Conservation (phyloP, 2,888 invertebrate genomes). For the Acanthosoma haemorrhoidale region DNA sequence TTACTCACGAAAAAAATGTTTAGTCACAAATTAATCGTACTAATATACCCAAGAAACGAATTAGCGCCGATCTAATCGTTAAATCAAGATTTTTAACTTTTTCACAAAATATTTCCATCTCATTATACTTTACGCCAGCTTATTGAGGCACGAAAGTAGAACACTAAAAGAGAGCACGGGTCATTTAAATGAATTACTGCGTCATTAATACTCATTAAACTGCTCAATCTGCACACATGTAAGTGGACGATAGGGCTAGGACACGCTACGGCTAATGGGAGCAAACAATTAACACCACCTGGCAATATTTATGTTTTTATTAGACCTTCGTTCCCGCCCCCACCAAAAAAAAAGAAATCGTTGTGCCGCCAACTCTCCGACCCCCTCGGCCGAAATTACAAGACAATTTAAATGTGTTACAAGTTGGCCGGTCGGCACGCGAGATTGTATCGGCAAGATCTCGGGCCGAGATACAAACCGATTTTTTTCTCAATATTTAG, state of each 20-base stretch:
- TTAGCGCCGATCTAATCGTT: too few relatives aligned
- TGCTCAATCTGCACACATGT: not conserved
- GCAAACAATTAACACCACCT: not conserved
- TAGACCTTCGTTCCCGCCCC: not conserved
- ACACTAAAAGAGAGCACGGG: not conserved
- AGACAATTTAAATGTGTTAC: constrained; percentile 21
- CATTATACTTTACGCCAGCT: too few relatives aligned
- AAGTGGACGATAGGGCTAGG: not conserved
- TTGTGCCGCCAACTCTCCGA: not conserved
- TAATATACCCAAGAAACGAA: too few relatives aligned
- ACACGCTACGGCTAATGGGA: not conserved
- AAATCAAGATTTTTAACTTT: too few relatives aligned
- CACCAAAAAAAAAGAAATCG: not conserved
- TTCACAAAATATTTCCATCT: too few relatives aligned
- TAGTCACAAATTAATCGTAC: too few relatives aligned
- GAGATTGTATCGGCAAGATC: not conserved
- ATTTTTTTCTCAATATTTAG: constrained; percentile 10
- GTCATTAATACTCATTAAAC: constrained; percentile 2
- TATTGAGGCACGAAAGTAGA: too few relatives aligned
- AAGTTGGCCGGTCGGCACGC: not conserved
- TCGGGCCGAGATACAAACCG: not conserved
- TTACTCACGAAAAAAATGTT: too few relatives aligned
- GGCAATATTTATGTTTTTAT: constrained; percentile 16
- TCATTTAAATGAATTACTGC: not conserved
- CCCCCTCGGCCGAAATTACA: constrained; percentile 1